Percentiles rank a stretch among this genome's conserved stretches.
Conservation (phyloP, 2,113 vertebrate species). For the Poicephalus gulielmi region DNA sequence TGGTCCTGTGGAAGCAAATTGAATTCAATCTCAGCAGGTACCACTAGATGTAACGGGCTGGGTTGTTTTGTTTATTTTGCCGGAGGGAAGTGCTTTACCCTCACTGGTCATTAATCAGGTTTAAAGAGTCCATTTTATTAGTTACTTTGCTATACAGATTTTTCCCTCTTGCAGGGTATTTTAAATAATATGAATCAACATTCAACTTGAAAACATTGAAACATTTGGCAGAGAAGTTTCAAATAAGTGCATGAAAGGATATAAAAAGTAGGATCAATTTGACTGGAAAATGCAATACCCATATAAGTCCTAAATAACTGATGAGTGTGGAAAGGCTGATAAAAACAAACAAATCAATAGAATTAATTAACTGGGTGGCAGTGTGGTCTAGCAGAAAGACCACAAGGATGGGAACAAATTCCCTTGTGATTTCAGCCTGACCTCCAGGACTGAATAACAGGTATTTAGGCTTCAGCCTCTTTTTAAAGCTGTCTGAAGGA, state of each 20-base stretch:
- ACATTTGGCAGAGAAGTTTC: constrained; percentile 12
- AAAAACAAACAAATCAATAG: constrained; percentile 59
- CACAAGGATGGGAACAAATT: neutral
- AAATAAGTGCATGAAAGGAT: constrained; percentile 6
- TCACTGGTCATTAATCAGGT: constrained; percentile 41
- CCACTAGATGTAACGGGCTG: neutral
- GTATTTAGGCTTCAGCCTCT: constrained; percentile 24
- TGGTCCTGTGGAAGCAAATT: constrained; percentile 30
- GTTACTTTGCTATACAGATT: constrained; percentile 19
- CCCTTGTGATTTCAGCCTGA: constrained; percentile 9
- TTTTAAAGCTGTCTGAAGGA: constrained; percentile 40
- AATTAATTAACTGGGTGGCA: constrained; percentile 50
- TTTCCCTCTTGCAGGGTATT: neutral
- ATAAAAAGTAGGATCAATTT: constrained; percentile 36
- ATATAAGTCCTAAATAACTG: constrained; percentile 51
- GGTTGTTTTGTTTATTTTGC: constrained; percentile 25
- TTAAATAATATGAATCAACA: constrained; percentile 36
- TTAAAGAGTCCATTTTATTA: constrained; percentile 52
- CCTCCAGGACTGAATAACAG: neutral
- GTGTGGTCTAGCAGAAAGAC: constrained; percentile 17
- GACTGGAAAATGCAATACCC: constrained; percentile 42
- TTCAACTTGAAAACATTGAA: constrained; percentile 20
- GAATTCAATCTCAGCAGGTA: constrained; percentile 32
- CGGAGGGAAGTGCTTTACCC: constrained; percentile 28
- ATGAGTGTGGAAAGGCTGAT: constrained; percentile 40